Conservation (phyloP, 2,113 vertebrate species). For the Ceyx margarethae region DNA sequence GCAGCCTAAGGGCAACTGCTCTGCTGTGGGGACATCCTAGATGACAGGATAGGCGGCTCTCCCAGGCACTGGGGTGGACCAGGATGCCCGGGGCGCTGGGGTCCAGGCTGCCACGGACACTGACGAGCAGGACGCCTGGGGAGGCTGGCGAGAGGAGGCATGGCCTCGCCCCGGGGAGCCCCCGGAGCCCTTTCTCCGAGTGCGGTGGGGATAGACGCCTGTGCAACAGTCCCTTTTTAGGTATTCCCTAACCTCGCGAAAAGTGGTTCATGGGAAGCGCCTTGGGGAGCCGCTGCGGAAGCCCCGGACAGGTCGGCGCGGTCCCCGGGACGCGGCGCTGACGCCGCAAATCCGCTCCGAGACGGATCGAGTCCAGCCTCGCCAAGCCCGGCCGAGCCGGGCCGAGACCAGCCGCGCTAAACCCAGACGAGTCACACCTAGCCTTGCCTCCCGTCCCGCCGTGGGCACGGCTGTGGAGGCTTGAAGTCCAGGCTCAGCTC, state of each 20-base stretch:
- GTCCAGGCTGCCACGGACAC: background rate
- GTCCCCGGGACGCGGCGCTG: background rate
- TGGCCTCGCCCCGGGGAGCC: accelerated
- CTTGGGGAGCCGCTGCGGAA: background rate
- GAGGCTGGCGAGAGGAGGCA: background rate
- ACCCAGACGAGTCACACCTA: no score
- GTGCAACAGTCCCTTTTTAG: background rate
- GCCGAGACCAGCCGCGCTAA: no score
- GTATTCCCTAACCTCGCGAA: no score
- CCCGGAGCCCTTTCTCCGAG: background rate
- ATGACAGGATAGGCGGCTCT: background rate
- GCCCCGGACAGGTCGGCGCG: no score
- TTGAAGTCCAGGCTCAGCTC: background rate
- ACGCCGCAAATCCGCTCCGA: no score
- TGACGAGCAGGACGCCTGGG: background rate
- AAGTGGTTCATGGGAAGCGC: background rate
- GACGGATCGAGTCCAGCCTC: no score
- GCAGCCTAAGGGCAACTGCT: background rate
- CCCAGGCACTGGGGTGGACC: background rate
- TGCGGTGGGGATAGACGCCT: background rate
- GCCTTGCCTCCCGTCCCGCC: no score
- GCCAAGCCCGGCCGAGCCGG: no score
- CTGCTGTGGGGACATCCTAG: background rate
- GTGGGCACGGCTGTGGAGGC: background rate
- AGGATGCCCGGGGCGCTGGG: no score